Percentiles rank a stretch among this genome's conserved stretches.
Evolutionary conservation across 2,113 vertebrate genomes (phyloP).

Genomic region (Pedetes capensis): DNA sequence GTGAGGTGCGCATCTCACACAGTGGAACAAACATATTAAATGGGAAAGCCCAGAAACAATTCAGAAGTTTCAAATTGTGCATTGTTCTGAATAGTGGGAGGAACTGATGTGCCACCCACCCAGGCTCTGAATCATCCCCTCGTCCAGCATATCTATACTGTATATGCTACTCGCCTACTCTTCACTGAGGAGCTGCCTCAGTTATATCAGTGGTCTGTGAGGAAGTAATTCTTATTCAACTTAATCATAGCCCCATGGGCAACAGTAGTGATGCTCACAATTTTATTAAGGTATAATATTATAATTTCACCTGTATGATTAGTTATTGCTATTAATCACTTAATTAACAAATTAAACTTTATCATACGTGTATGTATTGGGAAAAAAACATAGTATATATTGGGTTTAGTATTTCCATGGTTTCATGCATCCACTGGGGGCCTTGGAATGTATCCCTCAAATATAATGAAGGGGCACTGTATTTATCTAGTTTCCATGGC

Average conservation of each 20-base stretch:
- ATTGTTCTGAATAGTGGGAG: background rate
- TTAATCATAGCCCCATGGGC: background rate
- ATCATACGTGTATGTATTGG: background rate
- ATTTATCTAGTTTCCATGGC: background rate
- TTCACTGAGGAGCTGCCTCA: background rate
- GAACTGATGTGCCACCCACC: background rate
- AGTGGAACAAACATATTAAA: background rate
- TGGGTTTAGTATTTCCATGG: no score
- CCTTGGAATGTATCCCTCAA: background rate
- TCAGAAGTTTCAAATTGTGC: background rate
- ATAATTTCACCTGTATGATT: background rate
- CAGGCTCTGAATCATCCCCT: background rate
- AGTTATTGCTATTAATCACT: background rate
- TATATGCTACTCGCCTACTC: background rate
- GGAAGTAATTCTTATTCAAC: background rate
- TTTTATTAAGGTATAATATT: background rate
- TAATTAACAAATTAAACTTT: background rate
- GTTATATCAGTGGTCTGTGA: background rate
- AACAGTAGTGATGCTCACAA: background rate
- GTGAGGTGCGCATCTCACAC: no score
- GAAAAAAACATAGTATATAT: background rate
- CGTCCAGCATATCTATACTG: background rate
- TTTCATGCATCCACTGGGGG: no score
- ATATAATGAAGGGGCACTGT: background rate
- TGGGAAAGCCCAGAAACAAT: background rate